Base-by-base conservation (phyloP, 2,797 vertebrate species). In the Columba guinea region DNA sequence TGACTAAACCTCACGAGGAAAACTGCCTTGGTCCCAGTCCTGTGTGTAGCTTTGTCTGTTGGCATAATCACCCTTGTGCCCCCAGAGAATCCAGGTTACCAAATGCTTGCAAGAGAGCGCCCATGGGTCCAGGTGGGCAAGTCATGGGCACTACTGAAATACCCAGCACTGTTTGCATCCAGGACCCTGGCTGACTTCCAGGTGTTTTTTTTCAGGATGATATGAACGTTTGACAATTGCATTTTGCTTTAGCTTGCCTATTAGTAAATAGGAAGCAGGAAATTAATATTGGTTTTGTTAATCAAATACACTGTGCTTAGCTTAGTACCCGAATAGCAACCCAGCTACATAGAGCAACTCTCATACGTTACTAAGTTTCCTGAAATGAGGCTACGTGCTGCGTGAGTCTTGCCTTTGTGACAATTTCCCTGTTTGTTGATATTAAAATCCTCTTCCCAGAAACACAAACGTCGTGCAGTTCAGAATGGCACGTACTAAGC, bases 401-500 rank as follows among this genome's bases (percentile, higher is more conserved):
- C 51, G 13, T 7, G 48, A 73, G 7, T 81, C 59, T 84, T 92
- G 65, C 70, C 73, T 93, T 67, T 95, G 69, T 81, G 37, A 94
- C 73, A 53, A 13, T 48, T 76, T 86, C 63, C 23, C 17, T 84
- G 83, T 84, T 94, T 94, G 87, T 82, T 96, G 88, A 87, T 74
- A 80, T 49, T 70, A 93, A 81, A 95, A 90, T 69, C 27, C n/a
- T 67, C 70, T 94, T 96, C 92, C 90, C 83, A 89, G 85, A 60
- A 78, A n/a, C 52, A 9, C 6, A 59, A 90, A 13, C 48, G 68
- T 82, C 22, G 28, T 5, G 30, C 73, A 62, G 48, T 46, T 91
- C 85, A 81, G 86, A 91, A 73, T 59, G 34, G 49, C 80, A 90
- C 0, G 3, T 65, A 90, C 69, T 46, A 58, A 91, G 17, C 48